Percentiles rank a stretch among this genome's conserved stretches.
Conservation (phyloP, 2,113 vertebrate species). For the Noctilio leporinus region DNA sequence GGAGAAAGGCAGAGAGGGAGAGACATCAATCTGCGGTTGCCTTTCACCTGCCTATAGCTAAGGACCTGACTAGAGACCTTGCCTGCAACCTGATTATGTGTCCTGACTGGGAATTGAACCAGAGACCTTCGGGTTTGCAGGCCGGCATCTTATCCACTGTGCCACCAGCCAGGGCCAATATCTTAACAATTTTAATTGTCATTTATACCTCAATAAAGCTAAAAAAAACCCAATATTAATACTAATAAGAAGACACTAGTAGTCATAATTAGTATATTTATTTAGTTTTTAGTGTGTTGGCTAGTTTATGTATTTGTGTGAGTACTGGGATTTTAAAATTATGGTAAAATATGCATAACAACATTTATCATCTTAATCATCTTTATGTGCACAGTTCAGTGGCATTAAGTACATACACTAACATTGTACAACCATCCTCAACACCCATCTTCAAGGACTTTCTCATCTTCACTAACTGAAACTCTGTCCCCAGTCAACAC, state of each 20-base stretch:
- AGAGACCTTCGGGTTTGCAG: too few species aligned
- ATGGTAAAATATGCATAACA: not conserved
- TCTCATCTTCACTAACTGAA: not conserved
- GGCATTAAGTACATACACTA: fast-evolving
- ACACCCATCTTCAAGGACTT: not conserved
- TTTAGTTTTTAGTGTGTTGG: not conserved
- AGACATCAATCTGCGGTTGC: too few species aligned
- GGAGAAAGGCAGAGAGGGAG: too few species aligned
- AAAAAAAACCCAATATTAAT: too few species aligned
- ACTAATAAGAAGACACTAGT: not conserved
- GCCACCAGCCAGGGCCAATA: too few species aligned
- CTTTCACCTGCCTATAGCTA: too few species aligned
- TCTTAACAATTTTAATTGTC: not conserved
- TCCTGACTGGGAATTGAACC: too few species aligned
- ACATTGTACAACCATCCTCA: not conserved
- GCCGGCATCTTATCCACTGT: too few species aligned
- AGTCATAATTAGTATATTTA: not conserved
- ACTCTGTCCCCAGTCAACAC: not conserved
- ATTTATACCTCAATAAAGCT: not conserved
- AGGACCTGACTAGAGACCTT: too few species aligned
- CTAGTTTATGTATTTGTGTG: not conserved
- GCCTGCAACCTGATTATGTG: too few species aligned
- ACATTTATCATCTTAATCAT: not conserved
- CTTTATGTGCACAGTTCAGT: not conserved
- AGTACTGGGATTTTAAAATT: not conserved